Evolutionary conservation across 2,888 invertebrate species (phyloP).

Genomic region (Norana najaformis): DNA sequence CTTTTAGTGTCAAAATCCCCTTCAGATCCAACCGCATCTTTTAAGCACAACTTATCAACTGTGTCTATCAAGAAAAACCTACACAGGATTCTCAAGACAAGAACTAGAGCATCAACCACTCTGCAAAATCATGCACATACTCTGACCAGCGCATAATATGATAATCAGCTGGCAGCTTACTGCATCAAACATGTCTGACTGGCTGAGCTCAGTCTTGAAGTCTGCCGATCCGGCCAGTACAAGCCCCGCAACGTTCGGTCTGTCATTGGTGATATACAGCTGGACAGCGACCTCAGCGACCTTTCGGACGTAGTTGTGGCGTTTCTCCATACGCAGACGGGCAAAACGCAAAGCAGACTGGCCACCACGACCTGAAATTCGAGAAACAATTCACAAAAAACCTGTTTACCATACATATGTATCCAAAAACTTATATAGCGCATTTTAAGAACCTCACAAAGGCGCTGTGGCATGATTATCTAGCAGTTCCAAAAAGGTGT

Average conservation of each 20-base stretch:
- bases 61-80: not conserved
- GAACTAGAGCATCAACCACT: not conserved
- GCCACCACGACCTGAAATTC: constrained; percentile 83
- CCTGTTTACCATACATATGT: not conserved
- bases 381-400: not conserved
- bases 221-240: constrained; percentile 98
- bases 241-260: constrained; percentile 94
- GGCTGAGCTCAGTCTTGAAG: constrained; percentile 98
- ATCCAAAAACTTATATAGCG: no score
- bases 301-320: constrained; percentile 98
- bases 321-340: constrained; percentile 97
- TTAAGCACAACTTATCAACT: not conserved
- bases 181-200: constrained; percentile 99
- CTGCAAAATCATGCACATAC: not conserved
- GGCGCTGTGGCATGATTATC: no score
- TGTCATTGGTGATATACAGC: constrained; percentile 94
- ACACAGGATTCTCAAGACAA: no score
- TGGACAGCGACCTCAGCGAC: constrained; percentile 96
- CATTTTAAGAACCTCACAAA: no score
- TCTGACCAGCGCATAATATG: not conserved
- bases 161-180: constrained; percentile 67
- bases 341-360: constrained; percentile 99
- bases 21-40: not conserved
- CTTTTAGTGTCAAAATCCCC: not conserved
- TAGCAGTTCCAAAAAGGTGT: no score